Conservation (phyloP, 2,113 vertebrate genomes). For the Symphodus melops region DNA sequence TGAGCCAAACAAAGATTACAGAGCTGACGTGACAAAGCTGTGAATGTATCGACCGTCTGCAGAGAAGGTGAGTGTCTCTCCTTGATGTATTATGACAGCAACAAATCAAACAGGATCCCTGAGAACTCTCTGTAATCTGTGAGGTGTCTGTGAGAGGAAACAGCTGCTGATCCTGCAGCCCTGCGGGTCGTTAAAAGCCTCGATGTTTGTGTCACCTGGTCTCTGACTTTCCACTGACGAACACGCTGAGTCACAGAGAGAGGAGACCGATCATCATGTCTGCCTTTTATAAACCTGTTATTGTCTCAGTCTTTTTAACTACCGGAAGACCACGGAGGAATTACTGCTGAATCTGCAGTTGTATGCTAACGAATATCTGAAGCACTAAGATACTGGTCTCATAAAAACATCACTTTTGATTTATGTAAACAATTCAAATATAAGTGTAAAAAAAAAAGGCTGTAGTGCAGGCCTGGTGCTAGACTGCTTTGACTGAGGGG, state of each 20-base stretch:
- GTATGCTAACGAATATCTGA: too few relatives aligned
- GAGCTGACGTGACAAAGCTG: background rate
- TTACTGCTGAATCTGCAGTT: background rate
- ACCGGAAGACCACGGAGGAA: background rate
- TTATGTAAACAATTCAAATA: background rate
- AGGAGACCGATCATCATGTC: constrained; percentile 20
- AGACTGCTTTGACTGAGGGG: too few relatives aligned
- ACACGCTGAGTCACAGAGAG: constrained; percentile 33
- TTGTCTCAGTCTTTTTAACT: background rate
- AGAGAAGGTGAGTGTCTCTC: constrained; percentile 14
- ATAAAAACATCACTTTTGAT: background rate
- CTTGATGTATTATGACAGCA: constrained; percentile 31
- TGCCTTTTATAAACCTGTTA: background rate
- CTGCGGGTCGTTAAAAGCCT: constrained; percentile 35
- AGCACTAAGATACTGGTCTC: background rate
- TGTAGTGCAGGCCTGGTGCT: too few relatives aligned
- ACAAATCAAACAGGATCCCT: constrained; percentile 20
- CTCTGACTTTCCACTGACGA: constrained; percentile 27
- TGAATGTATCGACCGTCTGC: background rate
- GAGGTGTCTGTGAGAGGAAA: constrained; percentile 20
- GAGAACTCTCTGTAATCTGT: background rate
- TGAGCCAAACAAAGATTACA: background rate
- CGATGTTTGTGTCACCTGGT: constrained; percentile 16
- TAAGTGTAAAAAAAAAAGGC: too few relatives aligned
- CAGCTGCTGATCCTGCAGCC: constrained; percentile 38